Conservation (phyloP, 2,797 vertebrate species). For the Brotogeris chrysoptera region DNA sequence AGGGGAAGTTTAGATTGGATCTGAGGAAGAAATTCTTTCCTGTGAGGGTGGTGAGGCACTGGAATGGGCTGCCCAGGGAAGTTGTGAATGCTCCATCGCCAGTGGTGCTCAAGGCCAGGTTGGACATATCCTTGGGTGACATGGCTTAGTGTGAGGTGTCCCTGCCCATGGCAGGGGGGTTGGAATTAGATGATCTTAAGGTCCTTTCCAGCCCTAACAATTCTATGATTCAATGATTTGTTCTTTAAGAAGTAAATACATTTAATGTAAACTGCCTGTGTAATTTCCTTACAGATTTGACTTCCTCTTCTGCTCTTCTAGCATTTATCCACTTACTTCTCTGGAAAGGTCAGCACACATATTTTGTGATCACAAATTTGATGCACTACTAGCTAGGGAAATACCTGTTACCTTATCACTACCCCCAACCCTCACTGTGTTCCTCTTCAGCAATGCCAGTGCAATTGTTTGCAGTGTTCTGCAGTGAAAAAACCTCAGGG, state of each 20-base stretch:
- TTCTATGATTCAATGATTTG: neutral
- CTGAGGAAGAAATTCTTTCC: no score
- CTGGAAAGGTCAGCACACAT: neutral
- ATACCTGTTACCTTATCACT: neutral
- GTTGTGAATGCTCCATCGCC: no score
- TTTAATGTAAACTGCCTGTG: neutral
- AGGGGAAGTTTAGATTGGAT: no score
- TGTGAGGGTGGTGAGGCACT: no score
- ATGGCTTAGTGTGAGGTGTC: no score
- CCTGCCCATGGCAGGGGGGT: no score
- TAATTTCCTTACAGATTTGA: neutral
- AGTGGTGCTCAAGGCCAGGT: no score
- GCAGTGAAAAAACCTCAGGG: neutral
- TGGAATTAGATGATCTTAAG: no score
- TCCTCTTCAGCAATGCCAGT: neutral
- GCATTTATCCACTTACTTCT: neutral
- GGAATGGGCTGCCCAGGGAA: no score
- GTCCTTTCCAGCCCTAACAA: no score
- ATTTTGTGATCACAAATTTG: neutral
- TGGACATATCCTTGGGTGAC: no score
- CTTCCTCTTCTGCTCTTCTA: neutral
- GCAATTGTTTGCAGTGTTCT: neutral
- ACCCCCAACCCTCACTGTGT: rapidly evolving
- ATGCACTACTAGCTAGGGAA: neutral
- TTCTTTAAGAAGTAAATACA: neutral